Evolutionary conservation across 2,797 vertebrate genomes (phyloP), one percentile per base, ranked within the genome.

Genomic region (Hapalemur alaotrensis): DNA sequence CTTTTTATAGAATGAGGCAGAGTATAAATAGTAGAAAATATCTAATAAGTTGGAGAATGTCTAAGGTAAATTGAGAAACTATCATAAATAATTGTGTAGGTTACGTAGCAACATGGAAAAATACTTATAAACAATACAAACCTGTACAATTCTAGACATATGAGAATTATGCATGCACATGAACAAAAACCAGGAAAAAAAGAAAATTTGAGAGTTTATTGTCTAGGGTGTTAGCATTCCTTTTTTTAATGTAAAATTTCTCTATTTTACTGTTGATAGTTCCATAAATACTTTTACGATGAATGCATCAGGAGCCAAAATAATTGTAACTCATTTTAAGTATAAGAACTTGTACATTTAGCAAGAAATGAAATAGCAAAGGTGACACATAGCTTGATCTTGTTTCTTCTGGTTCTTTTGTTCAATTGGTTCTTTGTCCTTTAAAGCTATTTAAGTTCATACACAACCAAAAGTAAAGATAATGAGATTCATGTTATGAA

Each of bases 401-500:
- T 94, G 30, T 32, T 65, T 65, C 30, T 65, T 65, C 30, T 65
- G 30, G 61, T 65, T 65, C 30, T 7, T 61, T 94, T 52, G 23
- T 86, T 87, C 82, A 73, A 79, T n/a, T 97, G 59, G 41, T 50
- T 95, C 84, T 72, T 95, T 96, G 70, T 97, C 63, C 76, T 95
- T 96, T 91, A 95, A 92, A 86, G 38, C 50, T 84, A 67, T 85
- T 97, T 97, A 93, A 94, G 94, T 82, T 95, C 69, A 94, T 54
- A 97, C 96, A 83, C 94, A 92, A 93, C 43, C 52, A 89, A 95
- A 94, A 97, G 57, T 76, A 91, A 97, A 97, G 95, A 93, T 85
- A 96, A 97, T 97, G n/a, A 96, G 80, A 95, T 88, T 95, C 67
- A 69, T 69, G 57, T 92, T 95, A 63, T 86, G 81, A 96, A 96